phyloP scores from a whole-genome alignment of 2,113 vertebrate genomes.

The Corythornis vintsioides region DNA sequence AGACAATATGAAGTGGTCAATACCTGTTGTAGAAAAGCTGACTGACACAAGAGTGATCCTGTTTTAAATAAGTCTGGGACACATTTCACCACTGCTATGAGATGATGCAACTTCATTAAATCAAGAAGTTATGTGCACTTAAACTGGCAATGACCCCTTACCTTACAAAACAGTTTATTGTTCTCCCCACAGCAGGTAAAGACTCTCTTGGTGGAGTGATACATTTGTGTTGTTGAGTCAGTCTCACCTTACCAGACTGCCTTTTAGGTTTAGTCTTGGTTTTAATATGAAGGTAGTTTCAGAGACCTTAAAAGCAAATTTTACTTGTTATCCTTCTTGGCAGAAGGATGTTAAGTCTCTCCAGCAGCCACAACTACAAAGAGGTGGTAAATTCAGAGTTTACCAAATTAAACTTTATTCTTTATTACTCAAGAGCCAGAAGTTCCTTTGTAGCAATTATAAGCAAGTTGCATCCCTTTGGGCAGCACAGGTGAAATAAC shows the following conservation, averaged over 20 bases:
- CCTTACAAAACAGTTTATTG: constrained; percentile 68
- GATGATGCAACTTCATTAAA: constrained; percentile 69
- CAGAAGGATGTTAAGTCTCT: neutral
- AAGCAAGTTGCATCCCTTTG: constrained; percentile 44
- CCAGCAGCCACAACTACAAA: constrained; percentile 21
- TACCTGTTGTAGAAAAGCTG: neutral
- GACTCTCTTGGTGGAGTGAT: constrained; percentile 3
- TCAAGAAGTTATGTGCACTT: constrained; percentile 54
- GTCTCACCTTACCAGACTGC: constrained; percentile 22
- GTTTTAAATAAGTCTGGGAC: constrained; percentile 21
- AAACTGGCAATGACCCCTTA: constrained; percentile 67
- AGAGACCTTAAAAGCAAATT: constrained; percentile 31
- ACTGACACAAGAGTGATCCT: neutral
- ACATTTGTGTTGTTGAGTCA: constrained; percentile 54
- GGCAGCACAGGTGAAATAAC: neutral
- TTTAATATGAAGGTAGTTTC: constrained; percentile 13
- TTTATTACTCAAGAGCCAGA: constrained; percentile 17
- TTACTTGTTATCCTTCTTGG: neutral
- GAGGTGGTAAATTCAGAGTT: constrained; percentile 35
- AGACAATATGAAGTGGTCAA: neutral
- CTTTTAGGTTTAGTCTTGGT: constrained; percentile 9
- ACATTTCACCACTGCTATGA: constrained; percentile 28
- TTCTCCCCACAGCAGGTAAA: constrained; percentile 60
- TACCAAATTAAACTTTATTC: constrained; percentile 50
- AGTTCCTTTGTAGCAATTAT: neutral